A percentile compares a stretch with the other conserved stretches of the same genome.
Conservation (phyloP, 2,797 vertebrate species). For the Phataginus tetradactyla region DNA sequence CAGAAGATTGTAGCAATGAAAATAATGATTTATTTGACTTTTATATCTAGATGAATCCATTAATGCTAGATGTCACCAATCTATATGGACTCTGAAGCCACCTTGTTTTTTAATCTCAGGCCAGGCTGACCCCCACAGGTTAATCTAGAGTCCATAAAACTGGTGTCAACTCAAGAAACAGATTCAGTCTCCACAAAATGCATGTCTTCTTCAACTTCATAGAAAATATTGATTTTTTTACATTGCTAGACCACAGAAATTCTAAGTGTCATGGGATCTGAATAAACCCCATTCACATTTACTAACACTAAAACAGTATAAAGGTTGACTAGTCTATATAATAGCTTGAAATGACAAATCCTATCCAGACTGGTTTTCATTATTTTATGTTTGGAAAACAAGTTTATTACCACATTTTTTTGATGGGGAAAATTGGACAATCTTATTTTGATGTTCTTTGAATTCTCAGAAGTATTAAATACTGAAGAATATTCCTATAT, state of each 20-base stretch:
- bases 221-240: background rate
- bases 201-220: background rate
- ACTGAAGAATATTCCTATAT: background rate
- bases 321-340: background rate
- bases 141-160: conserved; percentile 43
- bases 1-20: background rate
- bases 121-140: background rate
- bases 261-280: background rate
- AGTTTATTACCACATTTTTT: background rate
- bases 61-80: background rate
- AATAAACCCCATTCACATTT: background rate
- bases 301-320: background rate
- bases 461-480: background rate
- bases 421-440: background rate
- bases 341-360: background rate
- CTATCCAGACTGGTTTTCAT: background rate
- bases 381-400: background rate
- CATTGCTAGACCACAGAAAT: background rate
- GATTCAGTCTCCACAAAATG: background rate
- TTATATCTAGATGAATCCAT: background rate
- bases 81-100: background rate
- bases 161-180: background rate
- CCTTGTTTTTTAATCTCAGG: background rate
- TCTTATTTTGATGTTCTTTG: background rate
- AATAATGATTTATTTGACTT: background rate